Base-by-base conservation (phyloP, 2,888 invertebrate genomes). In the Apamea sordens region DNA sequence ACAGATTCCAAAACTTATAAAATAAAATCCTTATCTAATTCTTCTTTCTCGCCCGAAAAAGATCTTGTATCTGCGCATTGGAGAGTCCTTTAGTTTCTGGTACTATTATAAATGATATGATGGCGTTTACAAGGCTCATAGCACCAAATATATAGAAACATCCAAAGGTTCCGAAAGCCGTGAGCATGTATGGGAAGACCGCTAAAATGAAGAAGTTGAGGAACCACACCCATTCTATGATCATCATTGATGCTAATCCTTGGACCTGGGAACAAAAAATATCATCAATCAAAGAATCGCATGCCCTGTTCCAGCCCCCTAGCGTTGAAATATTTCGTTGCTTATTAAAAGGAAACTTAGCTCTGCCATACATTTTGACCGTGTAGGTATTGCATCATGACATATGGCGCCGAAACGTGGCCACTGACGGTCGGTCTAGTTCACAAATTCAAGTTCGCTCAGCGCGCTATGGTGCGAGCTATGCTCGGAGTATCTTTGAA, bases 71-170 rank as follows among this genome's bases (percentile, higher is more conserved):
- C 73, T 95, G 93, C 28, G 93, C 92, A 61, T 93, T 94, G 0
- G 95, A 94, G 1, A 96, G 90, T 2, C 97, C 97, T 77, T 97
- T 97, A 0, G 97, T 97, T 89, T 97, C 97, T 0, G 97, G 97
- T 0, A 97, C 91, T 5, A 93, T 86, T 24, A 95, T 87, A 63
- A 92, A 92, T 0, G 93, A 91, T n/a, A 95, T 85, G 0, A 94
- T 59, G 0, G 92, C 92, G 8, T 96, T 93, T 0, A 89, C 10
- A 0, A 94, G 53, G 21, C 93, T 93, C 36, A 93, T 91, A 0
- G 85, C 56, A 0, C 95, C 94, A 80, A 96, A 97, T 8, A 93
- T 73, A 88, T 95, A 96, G 89, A 97, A 97, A 1, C 93, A 92
- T 0, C 95, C 95, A 67, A 94, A 92, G 41, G 94, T 91, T 0